A percentile compares a stretch with the other conserved stretches of the same genome.
Conservation (phyloP, 2,797 vertebrate genomes). For the Argya squamiceps region DNA sequence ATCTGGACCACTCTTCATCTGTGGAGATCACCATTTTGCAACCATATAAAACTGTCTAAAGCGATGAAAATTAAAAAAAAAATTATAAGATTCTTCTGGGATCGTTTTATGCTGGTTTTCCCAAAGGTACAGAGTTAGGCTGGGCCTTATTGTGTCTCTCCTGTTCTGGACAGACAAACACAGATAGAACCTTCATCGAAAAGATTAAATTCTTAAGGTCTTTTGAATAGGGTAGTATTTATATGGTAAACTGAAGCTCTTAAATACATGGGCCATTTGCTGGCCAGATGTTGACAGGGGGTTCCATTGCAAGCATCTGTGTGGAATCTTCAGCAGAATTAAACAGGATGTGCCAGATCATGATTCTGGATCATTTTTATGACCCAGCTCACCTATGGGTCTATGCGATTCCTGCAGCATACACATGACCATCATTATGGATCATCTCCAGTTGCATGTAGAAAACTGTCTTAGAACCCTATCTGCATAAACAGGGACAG, state of each 20-base stretch:
- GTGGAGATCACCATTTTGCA: neutral
- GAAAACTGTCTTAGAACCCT: neutral
- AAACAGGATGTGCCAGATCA: neutral
- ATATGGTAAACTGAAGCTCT: neutral
- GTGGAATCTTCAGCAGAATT: neutral
- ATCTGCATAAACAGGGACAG: neutral
- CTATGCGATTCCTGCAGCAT: neutral
- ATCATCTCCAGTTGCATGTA: neutral
- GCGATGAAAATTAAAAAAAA: neutral
- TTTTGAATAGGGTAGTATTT: neutral
- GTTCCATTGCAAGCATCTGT: neutral
- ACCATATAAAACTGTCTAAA: neutral
- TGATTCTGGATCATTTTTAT: neutral
- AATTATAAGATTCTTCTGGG: neutral
- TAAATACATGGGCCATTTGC: neutral
- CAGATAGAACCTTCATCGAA: neutral
- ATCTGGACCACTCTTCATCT: neutral
- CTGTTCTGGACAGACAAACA: neutral
- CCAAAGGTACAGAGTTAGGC: neutral
- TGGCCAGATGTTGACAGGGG: neutral
- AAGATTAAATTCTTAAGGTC: neutral
- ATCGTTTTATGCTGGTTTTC: neutral
- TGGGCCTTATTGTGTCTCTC: neutral
- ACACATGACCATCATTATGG: neutral
- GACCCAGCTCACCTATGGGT: neutral